Percentiles rank a stretch among this genome's conserved stretches.
Conservation (phyloP, 2,888 invertebrate species). For the Ectemnius lituratus region DNA sequence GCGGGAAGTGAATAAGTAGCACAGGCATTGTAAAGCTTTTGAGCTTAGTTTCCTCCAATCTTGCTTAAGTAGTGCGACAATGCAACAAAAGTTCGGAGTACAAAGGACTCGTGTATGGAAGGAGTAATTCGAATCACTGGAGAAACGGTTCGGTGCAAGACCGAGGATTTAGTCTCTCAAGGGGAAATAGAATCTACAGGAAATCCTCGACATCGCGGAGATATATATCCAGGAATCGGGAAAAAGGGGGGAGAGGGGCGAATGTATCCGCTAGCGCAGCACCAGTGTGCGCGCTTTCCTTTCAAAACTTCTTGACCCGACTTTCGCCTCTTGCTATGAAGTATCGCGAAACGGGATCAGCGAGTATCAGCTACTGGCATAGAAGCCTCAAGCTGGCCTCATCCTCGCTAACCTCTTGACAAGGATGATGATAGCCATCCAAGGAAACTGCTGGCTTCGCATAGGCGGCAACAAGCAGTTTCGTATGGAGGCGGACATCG, state of each 20-base stretch:
- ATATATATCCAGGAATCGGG: conserved; percentile 11
- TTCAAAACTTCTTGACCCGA: conserved; percentile 31
- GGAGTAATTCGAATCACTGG: conserved; percentile 32
- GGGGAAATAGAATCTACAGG: conserved; percentile 46
- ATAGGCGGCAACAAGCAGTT: conserved; percentile 7
- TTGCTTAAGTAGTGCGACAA: too few relatives aligned
- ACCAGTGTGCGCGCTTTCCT: conserved; percentile 23
- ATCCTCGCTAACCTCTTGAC: conserved; percentile 16
- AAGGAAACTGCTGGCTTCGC: conserved; percentile 24
- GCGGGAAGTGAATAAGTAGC: too few relatives aligned
- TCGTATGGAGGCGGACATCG: not conserved
- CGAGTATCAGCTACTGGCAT: conserved; percentile 12
- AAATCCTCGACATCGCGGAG: conserved; percentile 37
- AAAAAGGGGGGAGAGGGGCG: conserved; percentile 1
- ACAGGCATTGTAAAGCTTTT: too few relatives aligned
- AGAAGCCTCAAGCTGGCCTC: conserved; percentile 16
- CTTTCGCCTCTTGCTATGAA: conserved; percentile 8
- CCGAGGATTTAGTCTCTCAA: conserved; percentile 35
- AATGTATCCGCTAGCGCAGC: conserved; percentile 34
- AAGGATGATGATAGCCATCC: conserved; percentile 22
- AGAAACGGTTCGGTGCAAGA: conserved; percentile 16
- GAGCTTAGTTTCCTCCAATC: too few relatives aligned
- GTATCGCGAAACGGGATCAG: conserved; percentile 22
- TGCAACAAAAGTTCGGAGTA: too few relatives aligned
- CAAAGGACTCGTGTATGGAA: conserved; percentile 26